A percentile compares a stretch with the other conserved stretches of the same genome.
Conservation (phyloP, 2,888 invertebrate species). For the Schrankia costaestrigalis region DNA sequence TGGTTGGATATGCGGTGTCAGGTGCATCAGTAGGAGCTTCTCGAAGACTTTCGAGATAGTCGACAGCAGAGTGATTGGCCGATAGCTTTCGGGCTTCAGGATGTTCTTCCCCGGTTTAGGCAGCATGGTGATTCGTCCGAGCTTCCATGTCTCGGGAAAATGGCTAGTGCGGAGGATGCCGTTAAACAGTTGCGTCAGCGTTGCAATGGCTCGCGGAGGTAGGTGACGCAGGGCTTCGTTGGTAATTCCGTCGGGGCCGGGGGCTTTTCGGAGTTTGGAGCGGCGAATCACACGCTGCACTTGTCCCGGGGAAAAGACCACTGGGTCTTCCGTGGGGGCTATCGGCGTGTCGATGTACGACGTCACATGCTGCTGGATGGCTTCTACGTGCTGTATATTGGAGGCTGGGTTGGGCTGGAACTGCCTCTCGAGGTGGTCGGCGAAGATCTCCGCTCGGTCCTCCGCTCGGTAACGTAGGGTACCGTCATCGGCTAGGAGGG, state of each 20-base stretch:
- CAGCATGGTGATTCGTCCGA: too few relatives aligned
- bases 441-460: conserved; percentile 1
- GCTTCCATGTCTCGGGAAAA: neutral
- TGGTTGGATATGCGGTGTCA: too few relatives aligned
- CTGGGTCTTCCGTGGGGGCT: neutral
- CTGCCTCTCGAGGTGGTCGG: neutral
- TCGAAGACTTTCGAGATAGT: too few relatives aligned
- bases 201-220: neutral
- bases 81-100: conserved; percentile 17
- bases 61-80: conserved; percentile 24
- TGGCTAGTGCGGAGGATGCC: neutral
- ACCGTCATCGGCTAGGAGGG: neutral
- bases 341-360: neutral
- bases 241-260: neutral
- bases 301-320: neutral
- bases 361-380: neutral
- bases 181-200: neutral
- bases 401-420: neutral
- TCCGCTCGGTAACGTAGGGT: neutral
- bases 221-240: conserved; percentile 2
- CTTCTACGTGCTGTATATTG: neutral
- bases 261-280: neutral
- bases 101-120: conserved; percentile 27
- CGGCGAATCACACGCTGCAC: neutral
- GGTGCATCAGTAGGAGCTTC: too few relatives aligned